These are phyloP conservation scores for Xanthia togata DNA, from an alignment of 2,888 invertebrate genomes.

Conservation along the genomic window DNA sequence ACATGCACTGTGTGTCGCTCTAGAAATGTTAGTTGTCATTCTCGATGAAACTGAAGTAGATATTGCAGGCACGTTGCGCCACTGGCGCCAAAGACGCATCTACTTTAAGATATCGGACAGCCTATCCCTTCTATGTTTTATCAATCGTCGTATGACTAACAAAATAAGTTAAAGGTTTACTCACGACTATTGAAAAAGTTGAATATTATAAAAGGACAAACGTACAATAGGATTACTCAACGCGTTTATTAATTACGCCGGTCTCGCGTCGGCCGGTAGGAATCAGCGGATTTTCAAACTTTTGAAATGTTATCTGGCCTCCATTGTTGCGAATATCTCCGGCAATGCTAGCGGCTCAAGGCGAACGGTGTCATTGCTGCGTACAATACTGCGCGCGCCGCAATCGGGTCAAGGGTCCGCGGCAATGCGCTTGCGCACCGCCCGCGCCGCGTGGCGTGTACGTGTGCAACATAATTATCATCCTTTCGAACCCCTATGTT, in stretches of 20 bases:
- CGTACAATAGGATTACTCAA: slow-evolving; percentile 81
- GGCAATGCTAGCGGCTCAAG: slow-evolving; percentile 90
- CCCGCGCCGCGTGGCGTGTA: slow-evolving; percentile 44
- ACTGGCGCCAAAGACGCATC: slow-evolving; percentile 60
- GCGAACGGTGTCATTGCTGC: slow-evolving; percentile 90
- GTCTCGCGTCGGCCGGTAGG: slow-evolving; percentile 79
- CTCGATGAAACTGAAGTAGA: slow-evolving; percentile 67
- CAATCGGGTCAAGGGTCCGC: slow-evolving; percentile 89
- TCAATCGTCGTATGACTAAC: slow-evolving; percentile 50
- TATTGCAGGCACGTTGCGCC: slow-evolving; percentile 68
- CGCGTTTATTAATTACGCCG: slow-evolving; percentile 83
- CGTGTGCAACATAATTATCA: slow-evolving; percentile 53
- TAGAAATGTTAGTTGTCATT: slow-evolving; percentile 70
- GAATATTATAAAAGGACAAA: slow-evolving; percentile 71
- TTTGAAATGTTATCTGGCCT: slow-evolving; percentile 90
- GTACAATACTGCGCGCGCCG: slow-evolving; percentile 86
- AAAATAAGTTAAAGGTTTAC: slow-evolving; percentile 43
- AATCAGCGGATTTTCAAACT: slow-evolving; percentile 88
- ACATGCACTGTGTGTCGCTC: slow-evolving; percentile 74
- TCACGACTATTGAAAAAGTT: slow-evolving; percentile 51
- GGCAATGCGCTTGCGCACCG: slow-evolving; percentile 75
- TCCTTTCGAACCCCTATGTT: slow-evolving; percentile 63
- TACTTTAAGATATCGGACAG: slow-evolving; percentile 46
- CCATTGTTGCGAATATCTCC: slow-evolving; percentile 91
- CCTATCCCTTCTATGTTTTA: slow-evolving; percentile 47